Evolutionary conservation across 2,797 vertebrate species (phyloP), one percentile per base, ranked within the genome.

Genomic region (Hyperoplus lanceolatus): DNA sequence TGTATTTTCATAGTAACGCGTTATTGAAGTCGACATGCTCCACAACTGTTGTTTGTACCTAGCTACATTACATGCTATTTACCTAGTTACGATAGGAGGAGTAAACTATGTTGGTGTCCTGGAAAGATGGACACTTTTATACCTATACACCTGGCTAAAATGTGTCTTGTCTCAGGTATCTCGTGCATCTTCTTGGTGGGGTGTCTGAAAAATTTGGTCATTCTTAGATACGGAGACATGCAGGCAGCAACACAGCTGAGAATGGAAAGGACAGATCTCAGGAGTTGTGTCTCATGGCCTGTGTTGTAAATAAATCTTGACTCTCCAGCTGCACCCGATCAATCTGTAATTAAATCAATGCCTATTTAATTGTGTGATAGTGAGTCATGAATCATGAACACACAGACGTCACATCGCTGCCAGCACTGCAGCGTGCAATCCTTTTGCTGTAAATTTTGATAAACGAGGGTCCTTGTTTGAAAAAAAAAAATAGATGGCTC

Each of bases 401-500:
- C 39, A 21, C 21, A 21, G n/a, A 48, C 42, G 29, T 38, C 56
- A 18, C 50, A 21, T 63, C n/a, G 11, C 36, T 64, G 68, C 38
- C 13, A 42, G 41, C 4, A 3, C 15, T 21, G 18, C 29, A 16
- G 45, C 4, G 66, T 29, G 39, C 13, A 4, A 1, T 50, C 18
- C 8, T 39, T n/a, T 54, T 38, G 3, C 45, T n/a, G 42, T 21
- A 53, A 53, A 43, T 54, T 64, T 36, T 38, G 38, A 72, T 74
- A 50, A 81, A 64, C 3, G 10, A 45, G 70, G 45, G 50, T 56
- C 63, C 56, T 63, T 73, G 63, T 81, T 67, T 81, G 71, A 79
- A 79, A 71, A 73, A n/a, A 80, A 53, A 77, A 76, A 79, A 50
- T 72, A 77, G 38, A 73, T 53, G 56, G 39, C 12, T 51, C 70